Evolutionary conservation across 2,888 invertebrate species (phyloP), one percentile per base, ranked within the genome.

Genomic region (Ophion ellenae): DNA sequence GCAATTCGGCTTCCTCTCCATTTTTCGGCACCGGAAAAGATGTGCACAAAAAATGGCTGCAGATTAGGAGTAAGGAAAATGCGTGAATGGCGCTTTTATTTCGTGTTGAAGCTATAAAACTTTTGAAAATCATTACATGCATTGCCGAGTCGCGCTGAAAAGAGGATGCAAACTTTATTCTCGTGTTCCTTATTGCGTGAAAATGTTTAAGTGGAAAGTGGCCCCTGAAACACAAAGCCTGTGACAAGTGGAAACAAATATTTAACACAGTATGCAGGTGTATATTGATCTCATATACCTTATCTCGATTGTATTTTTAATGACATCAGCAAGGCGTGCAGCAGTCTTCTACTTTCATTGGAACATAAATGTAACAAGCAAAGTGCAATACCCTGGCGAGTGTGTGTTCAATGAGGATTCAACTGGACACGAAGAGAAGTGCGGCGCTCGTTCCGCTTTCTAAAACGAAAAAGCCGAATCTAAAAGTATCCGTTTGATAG

Each of bases 361-460:
- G 28, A 32, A 28, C 17, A 24, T n/a, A 57, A 73, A 57, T 32
- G 32, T 11, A 14, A 66, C 45, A 63, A 47, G 14, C n/a, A 9
- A 61, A 32, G n/a, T 32, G n/a, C 10, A 47, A 32, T 64, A 53
- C n/a, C 24, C 63, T 24, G 45, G 14, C 3, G 75, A 47, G 53
- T 47, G 64, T 11, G 14, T n/a, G 20, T 24, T 32, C 32, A 7
- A 59, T 53, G 11, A 17, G 63, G 59, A 63, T 70, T 70, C 28
- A 57, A 24, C 61, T 32, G 61, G 45, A 59, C 59, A 28, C 28
- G 53, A 59, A 67, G 40, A 28, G 36, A 53, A 53, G 53, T 53
- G 20, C 66, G 6, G 67, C 71, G 70, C 28, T 66, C 71, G 77
- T 83, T 83, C 82, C 77, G 82, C 82, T 83, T 83, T 83, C 77